Percentiles rank a stretch among this genome's conserved stretches.
Conservation (phyloP, 2,113 vertebrate genomes). For the Rhinichthys klamathensis region DNA sequence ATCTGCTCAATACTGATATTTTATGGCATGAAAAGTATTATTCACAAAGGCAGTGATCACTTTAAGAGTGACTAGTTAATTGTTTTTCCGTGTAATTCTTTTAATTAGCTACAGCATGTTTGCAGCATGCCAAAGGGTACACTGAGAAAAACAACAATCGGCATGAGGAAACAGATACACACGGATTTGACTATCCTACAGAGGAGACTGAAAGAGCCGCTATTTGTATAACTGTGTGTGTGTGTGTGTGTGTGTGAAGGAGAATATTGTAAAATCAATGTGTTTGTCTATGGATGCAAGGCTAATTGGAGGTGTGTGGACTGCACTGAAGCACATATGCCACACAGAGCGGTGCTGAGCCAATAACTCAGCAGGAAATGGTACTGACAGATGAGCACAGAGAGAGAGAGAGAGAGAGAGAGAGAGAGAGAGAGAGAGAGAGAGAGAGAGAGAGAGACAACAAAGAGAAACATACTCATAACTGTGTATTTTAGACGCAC, state of each 20-base stretch:
- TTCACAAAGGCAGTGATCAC: conserved; percentile 17
- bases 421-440: conserved; percentile 48
- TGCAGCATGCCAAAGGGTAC: conserved; percentile 41
- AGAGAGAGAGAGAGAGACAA: conserved; percentile 46
- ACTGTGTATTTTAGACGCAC: not conserved
- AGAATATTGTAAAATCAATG: conserved; percentile 58
- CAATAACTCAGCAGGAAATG: conserved; percentile 62
- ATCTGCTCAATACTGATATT: not conserved
- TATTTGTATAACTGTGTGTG: conserved; percentile 22
- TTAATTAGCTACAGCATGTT: conserved; percentile 48
- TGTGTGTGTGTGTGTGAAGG: not conserved
- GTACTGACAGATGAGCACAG: conserved; percentile 56
- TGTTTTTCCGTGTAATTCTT: conserved; percentile 46
- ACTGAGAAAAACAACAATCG: conserved; percentile 22
- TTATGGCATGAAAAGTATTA: not conserved
- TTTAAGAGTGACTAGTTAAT: conserved; percentile 30
- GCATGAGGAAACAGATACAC: conserved; percentile 30
- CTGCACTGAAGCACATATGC: conserved; percentile 63
- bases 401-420: conserved; percentile 48
- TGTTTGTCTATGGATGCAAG: conserved; percentile 58
- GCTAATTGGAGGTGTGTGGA: conserved; percentile 65
- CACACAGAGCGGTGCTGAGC: conserved; percentile 54
- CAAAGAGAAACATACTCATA: not conserved
- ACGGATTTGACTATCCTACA: conserved; percentile 21
- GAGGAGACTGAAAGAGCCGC: conserved; percentile 16